Conservation (phyloP, 2,113 vertebrate species). For the Nanorana parkeri region DNA sequence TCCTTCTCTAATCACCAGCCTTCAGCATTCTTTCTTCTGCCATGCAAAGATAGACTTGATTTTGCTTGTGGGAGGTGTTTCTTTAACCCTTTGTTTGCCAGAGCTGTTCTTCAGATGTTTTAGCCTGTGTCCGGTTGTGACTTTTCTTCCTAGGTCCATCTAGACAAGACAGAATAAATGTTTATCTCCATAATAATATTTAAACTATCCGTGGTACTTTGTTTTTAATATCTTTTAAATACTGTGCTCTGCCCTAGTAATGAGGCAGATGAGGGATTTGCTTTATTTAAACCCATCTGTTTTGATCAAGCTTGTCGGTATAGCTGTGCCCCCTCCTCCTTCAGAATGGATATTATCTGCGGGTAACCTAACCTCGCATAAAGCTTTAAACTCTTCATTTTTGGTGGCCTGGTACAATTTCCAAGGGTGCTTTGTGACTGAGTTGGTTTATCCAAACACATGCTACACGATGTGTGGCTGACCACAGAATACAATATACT, state of each 20-base stretch:
- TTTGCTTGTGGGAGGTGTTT: conserved; percentile 54
- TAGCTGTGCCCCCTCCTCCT: neutral
- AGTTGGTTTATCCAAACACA: too few species aligned
- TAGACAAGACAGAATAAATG: neutral
- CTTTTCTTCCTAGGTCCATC: neutral
- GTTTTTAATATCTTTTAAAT: conserved; percentile 51
- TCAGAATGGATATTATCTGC: conserved; percentile 27
- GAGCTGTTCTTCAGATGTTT: conserved; percentile 22
- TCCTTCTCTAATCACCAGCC: conserved; percentile 31
- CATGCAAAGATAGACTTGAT: conserved; percentile 41
- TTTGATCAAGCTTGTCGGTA: conserved; percentile 20
- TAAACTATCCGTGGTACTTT: conserved; percentile 1
- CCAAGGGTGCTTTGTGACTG: too few species aligned
- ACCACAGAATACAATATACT: too few species aligned
- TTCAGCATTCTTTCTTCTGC: conserved; percentile 26
- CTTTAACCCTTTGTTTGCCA: conserved; percentile 30
- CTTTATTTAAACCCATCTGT: conserved; percentile 51
- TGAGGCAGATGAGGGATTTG: conserved; percentile 51
- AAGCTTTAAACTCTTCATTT: conserved; percentile 18
- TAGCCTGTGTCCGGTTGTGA: neutral
- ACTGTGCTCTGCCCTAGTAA: conserved; percentile 26
- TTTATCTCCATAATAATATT: conserved; percentile 11
- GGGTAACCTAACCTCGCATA: conserved; percentile 22
- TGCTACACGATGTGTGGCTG: too few species aligned
- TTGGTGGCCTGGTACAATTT: neutral